A percentile compares a stretch with the other conserved stretches of the same genome.
phyloP scores from a whole-genome alignment of 2,113 vertebrate genomes.

The Ciconia boyciana region DNA sequence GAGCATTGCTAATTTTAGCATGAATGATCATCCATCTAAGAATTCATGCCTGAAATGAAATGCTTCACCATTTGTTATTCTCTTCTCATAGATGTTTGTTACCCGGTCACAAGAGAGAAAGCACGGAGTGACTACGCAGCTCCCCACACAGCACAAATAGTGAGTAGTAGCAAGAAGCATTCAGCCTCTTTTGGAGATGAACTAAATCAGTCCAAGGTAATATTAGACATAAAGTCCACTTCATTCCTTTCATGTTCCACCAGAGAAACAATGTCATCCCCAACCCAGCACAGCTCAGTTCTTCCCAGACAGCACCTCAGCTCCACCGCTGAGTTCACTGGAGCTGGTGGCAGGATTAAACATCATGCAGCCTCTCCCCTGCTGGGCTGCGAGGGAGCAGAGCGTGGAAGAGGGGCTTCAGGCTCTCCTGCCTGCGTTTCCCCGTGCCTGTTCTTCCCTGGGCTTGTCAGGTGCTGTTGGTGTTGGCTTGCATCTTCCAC shows the following conservation, averaged over 20 bases:
- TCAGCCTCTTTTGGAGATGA: background rate
- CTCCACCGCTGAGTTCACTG: background rate
- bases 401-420: background rate
- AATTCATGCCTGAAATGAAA: slow-evolving; percentile 25
- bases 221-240: background rate
- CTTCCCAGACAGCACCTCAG: background rate
- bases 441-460: background rate
- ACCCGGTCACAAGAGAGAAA: background rate
- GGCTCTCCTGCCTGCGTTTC: background rate
- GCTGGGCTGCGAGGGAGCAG: background rate
- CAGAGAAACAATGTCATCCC: background rate
- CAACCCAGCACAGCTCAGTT: background rate
- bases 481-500: background rate
- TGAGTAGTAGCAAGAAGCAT: background rate
- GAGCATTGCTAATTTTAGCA: slow-evolving; percentile 10
- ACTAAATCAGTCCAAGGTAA: background rate
- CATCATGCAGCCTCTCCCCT: fast-evolving
- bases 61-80: background rate
- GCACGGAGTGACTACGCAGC: background rate
- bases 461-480: background rate
- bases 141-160: background rate
- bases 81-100: background rate
- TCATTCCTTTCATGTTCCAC: background rate
- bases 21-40: background rate
- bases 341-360: background rate